Evolutionary conservation across 1,140 invertebrate species (phyloP), one percentile per base, ranked within the genome.

Genomic region (Helicoverpa armigera): DNA sequence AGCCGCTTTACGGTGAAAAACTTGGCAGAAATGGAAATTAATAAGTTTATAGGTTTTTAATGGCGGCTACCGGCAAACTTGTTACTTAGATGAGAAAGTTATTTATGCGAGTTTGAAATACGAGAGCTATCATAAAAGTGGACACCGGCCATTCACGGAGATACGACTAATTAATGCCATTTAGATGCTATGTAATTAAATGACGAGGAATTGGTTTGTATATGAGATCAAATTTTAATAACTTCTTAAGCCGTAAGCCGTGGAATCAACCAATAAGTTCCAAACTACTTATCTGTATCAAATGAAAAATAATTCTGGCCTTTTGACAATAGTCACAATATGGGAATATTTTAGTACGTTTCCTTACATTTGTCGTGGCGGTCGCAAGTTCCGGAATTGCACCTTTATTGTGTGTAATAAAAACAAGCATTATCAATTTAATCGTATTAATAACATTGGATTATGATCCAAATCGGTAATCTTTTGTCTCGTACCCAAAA

Each of bases 41-140:
- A 72, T 72, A 72, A 72, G 54, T 72, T 72, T 72, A 72, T 72
- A 72, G 69, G 10, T 53, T 23, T 72, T 72, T 72, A 51, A 72
- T 53, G 69, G 53, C 29, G 23, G 18, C 23, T 54, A 51, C 50
- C 48, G 69, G 16, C 48, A 18, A 67, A 67, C 63, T 67, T 70
- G 11, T 70, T 70, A 70, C 50, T 70, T 54, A 70, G 53, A 72
- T 7, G 50, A n/a, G 50, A 14, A 29, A 7, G 69, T 72, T 72
- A 53, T 54, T 72, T 31, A 72, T 72, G 69, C 50, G 53, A 50
- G 43, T 43, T 43, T 23, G 43, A 50, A 50, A 69, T 69, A 43
- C 12, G 43, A 35, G 3, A 67, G n/a, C 3, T 18, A 13, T 58
- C 16, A 67, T 16, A 48, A 48, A 16, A 50, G 43, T 69, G 43